These are phyloP conservation scores for Pogona vitticeps DNA, from an alignment of 2,113 vertebrate genomes.

Conservation along the genomic window DNA sequence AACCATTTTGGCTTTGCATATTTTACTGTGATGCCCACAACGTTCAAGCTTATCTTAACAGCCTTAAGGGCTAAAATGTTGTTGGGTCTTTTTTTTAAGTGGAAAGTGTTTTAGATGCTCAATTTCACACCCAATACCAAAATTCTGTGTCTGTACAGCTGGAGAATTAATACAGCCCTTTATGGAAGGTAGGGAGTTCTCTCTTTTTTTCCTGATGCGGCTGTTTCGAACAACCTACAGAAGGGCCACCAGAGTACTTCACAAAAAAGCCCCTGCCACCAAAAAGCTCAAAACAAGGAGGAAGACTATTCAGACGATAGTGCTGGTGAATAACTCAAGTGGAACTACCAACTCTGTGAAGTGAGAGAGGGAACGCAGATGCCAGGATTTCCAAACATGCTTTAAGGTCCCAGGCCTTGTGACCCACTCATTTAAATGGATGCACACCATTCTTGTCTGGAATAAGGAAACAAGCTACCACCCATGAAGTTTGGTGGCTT, in stretches of 20 bases:
- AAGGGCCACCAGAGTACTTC: neutral
- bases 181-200: neutral
- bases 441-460: constrained; percentile 43
- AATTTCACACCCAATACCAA: neutral
- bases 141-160: constrained; percentile 1
- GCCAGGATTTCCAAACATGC: constrained; percentile 24
- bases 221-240: neutral
- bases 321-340: constrained; percentile 50
- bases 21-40: neutral
- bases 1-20: neutral
- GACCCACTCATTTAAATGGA: constrained; percentile 48
- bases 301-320: constrained; percentile 27
- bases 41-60: neutral
- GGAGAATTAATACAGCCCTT: neutral
- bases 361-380: constrained; percentile 46
- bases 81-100: neutral
- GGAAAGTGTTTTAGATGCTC: neutral
- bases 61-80: neutral
- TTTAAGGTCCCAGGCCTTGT: constrained; percentile 21
- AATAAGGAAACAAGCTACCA: constrained; percentile 40
- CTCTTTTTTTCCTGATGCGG: neutral
- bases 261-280: neutral
- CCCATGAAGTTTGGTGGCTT: constrained; percentile 1
- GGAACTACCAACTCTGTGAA: constrained; percentile 49
- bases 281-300: constrained; percentile 7